Base-by-base conservation (phyloP, 2,113 vertebrate genomes). In the Megalops atlanticus region DNA sequence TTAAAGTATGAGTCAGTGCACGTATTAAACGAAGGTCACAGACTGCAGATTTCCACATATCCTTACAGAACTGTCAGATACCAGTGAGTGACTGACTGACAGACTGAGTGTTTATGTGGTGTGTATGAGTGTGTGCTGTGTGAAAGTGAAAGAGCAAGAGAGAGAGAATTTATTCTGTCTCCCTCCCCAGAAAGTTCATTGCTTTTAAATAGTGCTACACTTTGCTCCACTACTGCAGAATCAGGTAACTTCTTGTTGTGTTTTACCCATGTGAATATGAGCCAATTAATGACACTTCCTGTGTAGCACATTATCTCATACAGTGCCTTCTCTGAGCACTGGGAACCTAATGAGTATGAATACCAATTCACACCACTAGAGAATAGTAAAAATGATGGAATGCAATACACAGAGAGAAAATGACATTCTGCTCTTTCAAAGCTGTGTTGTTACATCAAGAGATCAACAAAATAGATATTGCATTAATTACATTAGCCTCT, bases 281-380 rank as follows among this genome's bases (percentile, higher is more conserved):
- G 79, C 88, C 88, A 92, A 92, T 91, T 93, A 91, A 80, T 88
- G 84, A 81, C 80, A 88, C 89, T 90, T 87, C 90, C 84, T 82
- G 84, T 91, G 88, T 91, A 89, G 88, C 92, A 90, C 87, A 89
- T 85, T 83, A 85, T 58, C 85, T 87, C 69, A 91, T 91, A 90
- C 87, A 89, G 84, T 80, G 85, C 68, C 86, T 88, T 73, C 88
- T 87, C 83, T 81, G 87, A 88, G 87, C 90, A 90, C 87, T 88
- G 90, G 91, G 86, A 87, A 89, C 81, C 81, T 84, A 88, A 81
- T 87, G 84, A 80, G 84, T 82, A 83, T 86, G 88, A 86, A 90
- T 89, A 87, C 84, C 84, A 89, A 90, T 88, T 86, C 79, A 85
- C 88, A 83, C 88, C 83, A 82, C 70, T 40, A 58, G 78, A 85